These are phyloP conservation scores for Sphaerophoria rueppellii DNA, from an alignment of 2,888 invertebrate genomes.

Conservation along the genomic window DNA sequence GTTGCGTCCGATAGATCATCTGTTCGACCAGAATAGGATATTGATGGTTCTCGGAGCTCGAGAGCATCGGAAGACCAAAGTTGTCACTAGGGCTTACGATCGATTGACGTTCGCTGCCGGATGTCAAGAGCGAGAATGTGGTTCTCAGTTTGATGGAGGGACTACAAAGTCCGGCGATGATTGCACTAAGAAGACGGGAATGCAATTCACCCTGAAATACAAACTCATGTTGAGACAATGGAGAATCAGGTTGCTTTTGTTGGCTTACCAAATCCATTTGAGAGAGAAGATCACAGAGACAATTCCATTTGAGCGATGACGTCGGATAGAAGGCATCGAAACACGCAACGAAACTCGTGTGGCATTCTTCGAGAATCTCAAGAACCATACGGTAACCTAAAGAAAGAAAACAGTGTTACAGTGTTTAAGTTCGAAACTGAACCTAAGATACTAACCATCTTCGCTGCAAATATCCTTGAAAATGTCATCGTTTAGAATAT, in stretches of 20 bases:
- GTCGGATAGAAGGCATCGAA: conserved; percentile 99
- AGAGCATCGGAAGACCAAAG: conserved; percentile 86
- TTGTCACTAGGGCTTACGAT: conserved; percentile 87
- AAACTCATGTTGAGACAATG: not conserved
- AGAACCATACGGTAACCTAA: conserved; percentile 85
- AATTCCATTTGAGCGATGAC: conserved; percentile 95
- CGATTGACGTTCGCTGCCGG: conserved; percentile 81
- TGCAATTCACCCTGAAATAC: conserved; percentile 76
- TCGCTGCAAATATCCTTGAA: conserved; percentile 81
- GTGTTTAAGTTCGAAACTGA: conserved; percentile 35
- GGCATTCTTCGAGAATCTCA: conserved; percentile 93
- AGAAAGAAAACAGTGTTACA: not conserved
- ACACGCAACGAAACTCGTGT: conserved; percentile 94
- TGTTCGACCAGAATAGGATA: conserved; percentile 91
- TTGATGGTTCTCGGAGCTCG: conserved; percentile 86
- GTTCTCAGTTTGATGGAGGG: conserved; percentile 89
- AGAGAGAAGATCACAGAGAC: conserved; percentile 91
- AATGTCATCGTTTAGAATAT: conserved; percentile 90
- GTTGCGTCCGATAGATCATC: conserved; percentile 87
- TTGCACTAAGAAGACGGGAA: conserved; percentile 87
- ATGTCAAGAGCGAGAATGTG: conserved; percentile 88
- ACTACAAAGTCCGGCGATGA: conserved; percentile 92
- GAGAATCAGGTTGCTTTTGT: not conserved
- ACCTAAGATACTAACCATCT: conserved; percentile 76
- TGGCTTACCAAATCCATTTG: conserved; percentile 86